A percentile compares a stretch with the other conserved stretches of the same genome.
Evolutionary conservation across 2,797 vertebrate species (phyloP).

Genomic region (Helicolenus hilgendorfi): DNA sequence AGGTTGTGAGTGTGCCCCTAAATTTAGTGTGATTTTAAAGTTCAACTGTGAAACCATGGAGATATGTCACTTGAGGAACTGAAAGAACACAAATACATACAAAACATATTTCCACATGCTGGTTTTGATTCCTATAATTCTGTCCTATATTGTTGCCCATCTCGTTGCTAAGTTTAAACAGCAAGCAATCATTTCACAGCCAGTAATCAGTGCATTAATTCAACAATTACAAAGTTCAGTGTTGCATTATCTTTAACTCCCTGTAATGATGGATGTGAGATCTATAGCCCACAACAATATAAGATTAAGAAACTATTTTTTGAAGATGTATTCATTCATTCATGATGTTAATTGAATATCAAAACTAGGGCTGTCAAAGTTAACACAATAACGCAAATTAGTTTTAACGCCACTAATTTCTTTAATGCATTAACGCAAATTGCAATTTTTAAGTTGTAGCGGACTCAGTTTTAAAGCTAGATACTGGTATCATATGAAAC

Average conservation of each 20-base stretch:
- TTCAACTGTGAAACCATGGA: slow-evolving; percentile 21
- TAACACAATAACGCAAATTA: too few relatives aligned
- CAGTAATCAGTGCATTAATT: background rate
- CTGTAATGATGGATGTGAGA: background rate
- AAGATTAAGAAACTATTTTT: background rate
- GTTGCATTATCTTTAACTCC: background rate
- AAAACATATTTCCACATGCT: background rate
- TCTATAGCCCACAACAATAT: background rate
- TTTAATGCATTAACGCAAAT: too few relatives aligned
- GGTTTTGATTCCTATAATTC: slow-evolving; percentile 52
- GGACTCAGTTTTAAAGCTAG: too few relatives aligned
- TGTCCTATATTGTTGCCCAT: background rate
- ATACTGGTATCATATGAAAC: too few relatives aligned
- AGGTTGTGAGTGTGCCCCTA: background rate
- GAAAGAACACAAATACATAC: slow-evolving; percentile 21
- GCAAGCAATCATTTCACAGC: background rate
- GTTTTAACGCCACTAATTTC: too few relatives aligned
- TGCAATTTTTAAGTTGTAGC: too few relatives aligned
- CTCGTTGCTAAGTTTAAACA: background rate
- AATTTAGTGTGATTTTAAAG: background rate
- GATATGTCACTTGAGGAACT: slow-evolving; percentile 38
- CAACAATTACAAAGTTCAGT: background rate
- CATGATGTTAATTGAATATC: background rate
- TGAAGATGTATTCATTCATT: background rate
- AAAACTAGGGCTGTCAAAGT: background rate